Base-by-base conservation (phyloP, 2,888 invertebrate species). In the Pseudococcus longispinus region DNA sequence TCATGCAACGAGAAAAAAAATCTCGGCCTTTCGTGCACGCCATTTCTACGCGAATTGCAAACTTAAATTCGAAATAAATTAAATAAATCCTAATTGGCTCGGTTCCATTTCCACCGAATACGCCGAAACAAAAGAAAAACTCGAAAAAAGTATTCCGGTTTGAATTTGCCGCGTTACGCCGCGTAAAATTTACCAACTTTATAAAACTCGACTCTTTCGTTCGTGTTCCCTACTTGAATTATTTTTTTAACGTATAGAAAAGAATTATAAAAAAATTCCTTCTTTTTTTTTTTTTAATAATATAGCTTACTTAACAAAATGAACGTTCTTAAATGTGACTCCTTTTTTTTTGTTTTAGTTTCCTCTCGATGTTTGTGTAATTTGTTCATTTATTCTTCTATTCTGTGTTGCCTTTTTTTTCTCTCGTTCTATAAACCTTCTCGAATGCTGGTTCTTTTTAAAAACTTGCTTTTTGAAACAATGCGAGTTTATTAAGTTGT, bases 401-500 rank as follows among this genome's bases (percentile, higher is more conserved):
- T 70, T 70, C 70, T 70, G 15, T 26, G 65, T 29, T 70, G 37
- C 37, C 29, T 70, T 70, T 70, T 70, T 70, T 70, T 18, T 18
- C 29, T 8, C 29, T 29, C n/a, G 6, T 29, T 13, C 13, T 8
- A 23, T 23, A 65, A 65, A 65, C 29, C 70, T 29, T 70, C 60
- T 60, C 60, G 13, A 23, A 23, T 23, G 60, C 60, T 23, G 18
- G 70, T 70, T 70, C 70, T 70, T 70, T 60, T 70, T 70, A 70
- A 70, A n/a, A 70, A 70, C 29, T 70, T 70, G 70, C 70, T 29
- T 70, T 70, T 70, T 70, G 70, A 70, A 70, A 29, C 70, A 29
- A 60, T 60, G 70, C 70, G 70, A 70, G 70, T 70, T 70, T 70
- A 70, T 70, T 29, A 70, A 70, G 70, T 70, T 70, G 70, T 70